These are phyloP conservation scores for Eudyptes chrysolophus DNA, from an alignment of 2,113 vertebrate species.

Conservation along the genomic window DNA sequence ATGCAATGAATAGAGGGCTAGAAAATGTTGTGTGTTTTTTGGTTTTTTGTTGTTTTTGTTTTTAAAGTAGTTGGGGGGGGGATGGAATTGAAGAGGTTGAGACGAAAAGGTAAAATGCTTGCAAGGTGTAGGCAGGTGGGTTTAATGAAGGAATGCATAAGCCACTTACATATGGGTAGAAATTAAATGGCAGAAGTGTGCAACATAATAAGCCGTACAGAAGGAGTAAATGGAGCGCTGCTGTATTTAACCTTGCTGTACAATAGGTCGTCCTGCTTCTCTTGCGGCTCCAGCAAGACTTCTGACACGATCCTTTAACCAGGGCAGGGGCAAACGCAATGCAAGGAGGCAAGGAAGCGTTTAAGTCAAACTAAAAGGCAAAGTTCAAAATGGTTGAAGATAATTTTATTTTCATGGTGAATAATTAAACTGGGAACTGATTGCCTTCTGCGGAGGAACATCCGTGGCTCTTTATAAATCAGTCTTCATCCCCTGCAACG, in stretches of 20 bases:
- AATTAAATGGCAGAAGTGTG: not conserved
- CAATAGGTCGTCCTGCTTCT: not conserved
- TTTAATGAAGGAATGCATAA: conserved; percentile 16
- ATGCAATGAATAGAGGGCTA: not conserved
- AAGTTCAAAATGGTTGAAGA: not conserved
- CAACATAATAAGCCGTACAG: not conserved
- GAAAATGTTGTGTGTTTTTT: not conserved
- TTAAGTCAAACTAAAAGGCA: not conserved
- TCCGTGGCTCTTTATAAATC: not conserved
- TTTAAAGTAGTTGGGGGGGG: not conserved
- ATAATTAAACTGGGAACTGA: conserved; percentile 38
- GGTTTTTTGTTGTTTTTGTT: not conserved
- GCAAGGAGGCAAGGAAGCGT: not conserved
- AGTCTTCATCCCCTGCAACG: not conserved
- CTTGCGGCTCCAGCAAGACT: not conserved
- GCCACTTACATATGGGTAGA: not conserved
- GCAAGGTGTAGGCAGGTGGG: not conserved
- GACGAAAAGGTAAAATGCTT: not conserved
- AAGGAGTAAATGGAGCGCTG: not conserved
- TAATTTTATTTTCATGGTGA: conserved; percentile 27
- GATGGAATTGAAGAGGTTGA: not conserved
- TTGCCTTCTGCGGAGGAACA: conserved; percentile 16
- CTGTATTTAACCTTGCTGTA: not conserved
- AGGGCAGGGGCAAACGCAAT: not conserved
- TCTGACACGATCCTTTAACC: not conserved